These are phyloP conservation scores for Julus scandinavius DNA, from an alignment of 2,888 invertebrate genomes.

Conservation along the genomic window DNA sequence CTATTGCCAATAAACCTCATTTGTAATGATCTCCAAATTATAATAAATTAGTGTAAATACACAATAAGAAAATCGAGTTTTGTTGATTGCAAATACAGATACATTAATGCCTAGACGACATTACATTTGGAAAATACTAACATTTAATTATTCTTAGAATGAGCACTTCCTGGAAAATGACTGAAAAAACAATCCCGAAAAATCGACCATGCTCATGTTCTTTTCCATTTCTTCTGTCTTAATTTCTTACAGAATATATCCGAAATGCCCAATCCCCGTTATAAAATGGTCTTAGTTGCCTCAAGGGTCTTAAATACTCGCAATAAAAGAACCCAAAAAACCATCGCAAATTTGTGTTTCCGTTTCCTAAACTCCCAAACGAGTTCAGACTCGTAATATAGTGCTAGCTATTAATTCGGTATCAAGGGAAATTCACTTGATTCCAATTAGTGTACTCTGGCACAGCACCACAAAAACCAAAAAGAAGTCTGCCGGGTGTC, in stretches of 20 bases:
- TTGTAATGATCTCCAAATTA: no score
- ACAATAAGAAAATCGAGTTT: no score
- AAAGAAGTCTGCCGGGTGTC: no score
- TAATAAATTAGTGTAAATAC: no score
- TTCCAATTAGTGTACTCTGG: constrained; percentile 10
- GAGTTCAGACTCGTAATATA: not conserved
- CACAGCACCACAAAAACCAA: not conserved
- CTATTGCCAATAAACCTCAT: no score
- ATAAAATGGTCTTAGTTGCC: not conserved
- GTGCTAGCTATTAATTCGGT: not conserved
- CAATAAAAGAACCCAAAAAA: not conserved
- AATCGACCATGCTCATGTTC: not conserved
- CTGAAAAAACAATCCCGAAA: not conserved
- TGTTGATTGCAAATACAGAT: no score
- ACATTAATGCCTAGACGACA: not conserved
- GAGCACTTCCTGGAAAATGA: not conserved
- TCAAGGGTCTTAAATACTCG: not conserved
- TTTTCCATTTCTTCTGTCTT: not conserved
- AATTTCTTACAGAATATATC: not conserved
- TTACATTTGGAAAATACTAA: not conserved
- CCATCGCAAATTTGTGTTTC: not conserved
- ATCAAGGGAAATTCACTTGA: constrained; percentile 33
- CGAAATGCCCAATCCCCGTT: not conserved
- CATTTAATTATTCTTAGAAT: not conserved
- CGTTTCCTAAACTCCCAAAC: constrained; percentile 33